Evolutionary conservation across 2,113 vertebrate species (phyloP).

Genomic region (Phyllostomus hastatus): DNA sequence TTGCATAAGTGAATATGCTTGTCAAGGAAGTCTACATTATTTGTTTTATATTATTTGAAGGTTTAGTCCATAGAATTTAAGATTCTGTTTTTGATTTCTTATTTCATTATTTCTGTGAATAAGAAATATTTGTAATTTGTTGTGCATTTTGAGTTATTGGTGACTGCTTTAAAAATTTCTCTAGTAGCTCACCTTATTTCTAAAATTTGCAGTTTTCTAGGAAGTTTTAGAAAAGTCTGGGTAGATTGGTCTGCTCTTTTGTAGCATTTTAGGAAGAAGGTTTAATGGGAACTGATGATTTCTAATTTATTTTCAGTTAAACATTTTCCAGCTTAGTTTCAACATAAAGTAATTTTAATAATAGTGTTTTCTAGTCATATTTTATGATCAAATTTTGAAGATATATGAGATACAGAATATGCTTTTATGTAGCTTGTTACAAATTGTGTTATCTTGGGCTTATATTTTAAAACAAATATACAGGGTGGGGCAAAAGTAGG

Average conservation of each 20-base stretch:
- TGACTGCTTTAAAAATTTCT: background rate
- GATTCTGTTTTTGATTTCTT: background rate
- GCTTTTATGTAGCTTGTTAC: background rate
- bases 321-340: background rate
- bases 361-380: background rate
- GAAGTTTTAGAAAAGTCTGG: background rate
- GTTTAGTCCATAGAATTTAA: conserved; percentile 17
- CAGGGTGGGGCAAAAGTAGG: background rate
- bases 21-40: background rate
- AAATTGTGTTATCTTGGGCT: background rate
- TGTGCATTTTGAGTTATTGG: background rate
- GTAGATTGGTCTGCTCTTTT: background rate
- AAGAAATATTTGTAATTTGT: background rate
- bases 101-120: background rate
- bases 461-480: background rate
- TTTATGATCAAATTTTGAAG: background rate
- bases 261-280: background rate
- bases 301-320: background rate
- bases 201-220: background rate
- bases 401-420: background rate
- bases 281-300: background rate
- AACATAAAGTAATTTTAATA: background rate
- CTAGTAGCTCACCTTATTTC: background rate
- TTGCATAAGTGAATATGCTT: background rate
- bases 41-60: background rate